phyloP scores from a whole-genome alignment of 2,888 invertebrate species.

The Tipula unca region DNA sequence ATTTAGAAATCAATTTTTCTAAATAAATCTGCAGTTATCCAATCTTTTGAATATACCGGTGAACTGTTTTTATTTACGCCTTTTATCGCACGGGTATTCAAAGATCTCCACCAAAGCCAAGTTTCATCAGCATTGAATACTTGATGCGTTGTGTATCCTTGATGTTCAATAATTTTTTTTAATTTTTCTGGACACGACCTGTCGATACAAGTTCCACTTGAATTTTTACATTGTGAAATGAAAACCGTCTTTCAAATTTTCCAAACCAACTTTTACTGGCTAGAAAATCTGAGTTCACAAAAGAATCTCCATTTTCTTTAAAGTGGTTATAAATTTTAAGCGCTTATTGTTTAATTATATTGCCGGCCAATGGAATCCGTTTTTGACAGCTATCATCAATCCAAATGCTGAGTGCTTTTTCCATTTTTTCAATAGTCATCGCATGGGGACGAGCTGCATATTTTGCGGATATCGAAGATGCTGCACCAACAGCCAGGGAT shows the following conservation, averaged over 20 bases:
- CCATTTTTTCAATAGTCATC: conserved; percentile 28
- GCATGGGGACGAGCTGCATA: conserved; percentile 25
- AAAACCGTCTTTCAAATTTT: conserved; percentile 26
- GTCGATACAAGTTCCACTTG: conserved; percentile 25
- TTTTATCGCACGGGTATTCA: conserved; percentile 22
- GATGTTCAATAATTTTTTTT: too few species aligned
- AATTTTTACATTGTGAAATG: conserved; percentile 26
- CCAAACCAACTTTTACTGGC: conserved; percentile 27
- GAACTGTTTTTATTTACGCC: conserved; percentile 28
- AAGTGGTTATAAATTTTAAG: conserved; percentile 27
- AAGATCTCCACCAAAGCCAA: conserved; percentile 27
- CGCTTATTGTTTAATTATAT: too few species aligned
- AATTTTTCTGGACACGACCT: too few species aligned
- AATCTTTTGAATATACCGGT: conserved; percentile 31
- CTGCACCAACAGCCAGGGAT: too few species aligned
- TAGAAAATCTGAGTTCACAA: conserved; percentile 26
- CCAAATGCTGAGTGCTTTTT: too few species aligned
- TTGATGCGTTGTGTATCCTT: too few species aligned
- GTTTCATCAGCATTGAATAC: conserved; percentile 28
- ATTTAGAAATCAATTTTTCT: neutral
- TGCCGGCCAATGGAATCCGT: too few species aligned
- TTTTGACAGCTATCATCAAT: too few species aligned
- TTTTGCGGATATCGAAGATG: too few species aligned
- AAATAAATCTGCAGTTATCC: conserved; percentile 28
- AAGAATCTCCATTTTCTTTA: conserved; percentile 27